Conservation (phyloP, 1,140 invertebrate species). For the Diorhabda carinulata region DNA sequence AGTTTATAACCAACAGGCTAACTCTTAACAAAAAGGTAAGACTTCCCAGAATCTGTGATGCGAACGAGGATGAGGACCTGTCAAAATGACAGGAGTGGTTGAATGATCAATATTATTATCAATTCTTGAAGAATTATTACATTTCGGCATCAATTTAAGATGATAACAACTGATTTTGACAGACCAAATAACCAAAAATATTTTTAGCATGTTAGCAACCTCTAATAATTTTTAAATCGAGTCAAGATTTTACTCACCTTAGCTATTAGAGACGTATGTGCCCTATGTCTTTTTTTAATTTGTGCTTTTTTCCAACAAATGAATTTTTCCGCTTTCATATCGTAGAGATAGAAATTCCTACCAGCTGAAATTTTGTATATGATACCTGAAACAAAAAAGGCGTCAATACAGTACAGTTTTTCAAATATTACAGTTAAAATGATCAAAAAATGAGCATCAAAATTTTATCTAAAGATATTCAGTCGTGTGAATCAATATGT, state of each 20-base stretch:
- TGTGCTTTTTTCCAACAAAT: constrained; percentile 27
- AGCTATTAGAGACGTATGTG: constrained; percentile 8
- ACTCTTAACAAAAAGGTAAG: too few species aligned
- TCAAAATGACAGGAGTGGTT: too few species aligned
- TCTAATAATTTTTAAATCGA: too few species aligned
- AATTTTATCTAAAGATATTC: neutral
- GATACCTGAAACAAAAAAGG: constrained; percentile 10
- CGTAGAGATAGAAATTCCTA: constrained; percentile 24
- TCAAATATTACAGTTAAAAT: neutral
- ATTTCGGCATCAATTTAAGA: too few species aligned
- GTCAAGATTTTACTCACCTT: constrained; percentile 21
- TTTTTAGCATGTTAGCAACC: too few species aligned
- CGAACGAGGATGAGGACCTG: too few species aligned
- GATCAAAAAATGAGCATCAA: neutral
- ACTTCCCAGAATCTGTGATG: too few species aligned
- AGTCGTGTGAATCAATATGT: neutral
- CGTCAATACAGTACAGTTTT: neutral
- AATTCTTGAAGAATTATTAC: too few species aligned
- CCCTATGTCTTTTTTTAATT: constrained; percentile 5
- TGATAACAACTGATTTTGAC: too few species aligned
- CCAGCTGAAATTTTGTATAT: constrained; percentile 26
- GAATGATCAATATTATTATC: too few species aligned
- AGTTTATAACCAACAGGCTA: too few species aligned
- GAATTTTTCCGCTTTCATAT: constrained; percentile 22
- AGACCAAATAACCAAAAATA: too few species aligned